Evolutionary conservation across 2,797 vertebrate species (phyloP).

Genomic region (Platyrinchus mystaceus): DNA sequence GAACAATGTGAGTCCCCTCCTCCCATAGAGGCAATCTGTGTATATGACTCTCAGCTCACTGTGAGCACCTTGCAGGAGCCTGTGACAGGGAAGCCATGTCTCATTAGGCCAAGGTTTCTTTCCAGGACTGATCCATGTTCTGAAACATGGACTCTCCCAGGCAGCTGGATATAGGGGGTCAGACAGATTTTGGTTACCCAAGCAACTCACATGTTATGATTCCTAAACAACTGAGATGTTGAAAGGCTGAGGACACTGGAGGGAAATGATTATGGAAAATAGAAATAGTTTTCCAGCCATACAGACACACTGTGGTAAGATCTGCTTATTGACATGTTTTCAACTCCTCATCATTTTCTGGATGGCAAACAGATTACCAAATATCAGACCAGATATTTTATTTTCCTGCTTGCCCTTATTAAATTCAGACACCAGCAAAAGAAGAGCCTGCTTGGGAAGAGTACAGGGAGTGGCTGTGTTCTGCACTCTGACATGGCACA

Average conservation of each 20-base stretch:
- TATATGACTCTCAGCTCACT: not conserved
- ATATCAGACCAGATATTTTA: not conserved
- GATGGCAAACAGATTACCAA: not conserved
- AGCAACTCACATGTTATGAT: slow-evolving; percentile 61
- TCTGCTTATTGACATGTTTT: slow-evolving; percentile 17
- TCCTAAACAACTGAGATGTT: slow-evolving; percentile 59
- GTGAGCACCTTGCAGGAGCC: not conserved
- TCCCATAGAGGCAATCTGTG: fast-evolving
- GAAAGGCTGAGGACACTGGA: slow-evolving; percentile 13
- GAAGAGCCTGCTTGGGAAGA: not conserved
- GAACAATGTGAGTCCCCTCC: not conserved
- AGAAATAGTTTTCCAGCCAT: slow-evolving; percentile 9
- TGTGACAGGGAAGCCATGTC: not conserved
- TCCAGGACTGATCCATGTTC: not conserved
- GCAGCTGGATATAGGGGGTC: slow-evolving; percentile 6
- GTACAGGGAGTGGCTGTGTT: not conserved
- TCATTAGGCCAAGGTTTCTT: not conserved
- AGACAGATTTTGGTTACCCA: slow-evolving; percentile 51
- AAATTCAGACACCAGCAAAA: not conserved
- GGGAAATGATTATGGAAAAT: slow-evolving; percentile 19
- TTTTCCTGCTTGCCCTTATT: not conserved
- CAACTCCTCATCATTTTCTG: not conserved
- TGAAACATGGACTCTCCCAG: not conserved
- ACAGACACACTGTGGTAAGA: not conserved
- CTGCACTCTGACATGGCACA: fast-evolving